Base-by-base conservation (phyloP, 2,113 vertebrate species). In the Campylorhamphus procurvoides region DNA sequence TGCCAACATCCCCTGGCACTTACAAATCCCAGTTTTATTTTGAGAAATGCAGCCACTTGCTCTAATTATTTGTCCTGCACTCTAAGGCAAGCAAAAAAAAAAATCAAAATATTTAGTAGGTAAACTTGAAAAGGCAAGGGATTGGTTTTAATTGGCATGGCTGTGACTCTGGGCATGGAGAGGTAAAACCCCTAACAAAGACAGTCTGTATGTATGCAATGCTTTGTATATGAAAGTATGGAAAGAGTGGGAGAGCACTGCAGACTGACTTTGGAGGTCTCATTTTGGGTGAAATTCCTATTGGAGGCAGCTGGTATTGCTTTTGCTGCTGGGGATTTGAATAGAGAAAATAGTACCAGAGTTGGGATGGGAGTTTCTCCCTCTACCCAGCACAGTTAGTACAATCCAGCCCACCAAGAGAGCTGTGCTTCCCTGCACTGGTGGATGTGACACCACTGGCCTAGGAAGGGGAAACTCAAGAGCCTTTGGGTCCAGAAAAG, bases 21-120 rank as follows among this genome's bases (percentile, higher is more conserved):
- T 78, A 84, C 46, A 94, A 91, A 95, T 85, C 67, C 89, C 64
- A 46, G 22, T 42, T 93, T 93, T 89, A 69, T 83, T 90, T 78
- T 85, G 63, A 94, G 88, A 94, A 95, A 94, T 68, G 82, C 74
- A 96, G 52, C 83, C 47, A 42, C 86, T 96, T 84, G 58, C 76
- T 93, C 42, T 92, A 84, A 80, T 92, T 88, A 85, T 69, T 95
- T 56, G 39, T 77, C 44, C 62, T 87, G 63, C 49, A 25, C 56
- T 89, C 56, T 42, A 27, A 71, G 50, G 16, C 16, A 4, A 66
- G 82, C 13, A 28, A 59, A 60, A 60, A 37, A 37, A 47, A 35
- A 29, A 33, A 64, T 18, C 7, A 39, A 46, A 50, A 25, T 27
- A 46, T 53, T 69, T 69, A 73, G 31, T 22, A 63, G 55, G 39